phyloP scores from a whole-genome alignment of 2,113 vertebrate species.

The Esox niger region DNA sequence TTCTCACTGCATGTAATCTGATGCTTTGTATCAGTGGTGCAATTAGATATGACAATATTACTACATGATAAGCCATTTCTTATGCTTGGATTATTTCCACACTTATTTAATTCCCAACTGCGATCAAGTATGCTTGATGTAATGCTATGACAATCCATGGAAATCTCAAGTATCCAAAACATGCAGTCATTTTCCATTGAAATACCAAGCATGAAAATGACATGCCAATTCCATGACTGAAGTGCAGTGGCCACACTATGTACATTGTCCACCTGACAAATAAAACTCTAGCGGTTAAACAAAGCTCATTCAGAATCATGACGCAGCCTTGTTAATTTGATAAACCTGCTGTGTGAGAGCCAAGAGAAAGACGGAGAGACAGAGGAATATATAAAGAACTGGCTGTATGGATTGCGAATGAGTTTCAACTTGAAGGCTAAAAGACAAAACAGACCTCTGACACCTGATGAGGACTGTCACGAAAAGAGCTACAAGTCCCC shows the following conservation, averaged over 20 bases:
- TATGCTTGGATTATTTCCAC: no score
- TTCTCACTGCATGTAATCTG: no score
- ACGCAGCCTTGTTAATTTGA: neutral
- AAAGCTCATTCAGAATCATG: slow-evolving; percentile 12
- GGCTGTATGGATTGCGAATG: neutral
- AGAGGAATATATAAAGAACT: neutral
- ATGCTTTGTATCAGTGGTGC: no score
- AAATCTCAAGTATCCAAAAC: no score
- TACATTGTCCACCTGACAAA: neutral
- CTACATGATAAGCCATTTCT: no score
- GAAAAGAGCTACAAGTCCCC: neutral
- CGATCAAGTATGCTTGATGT: no score
- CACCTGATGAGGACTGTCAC: neutral
- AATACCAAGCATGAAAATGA: no score
- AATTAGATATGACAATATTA: no score
- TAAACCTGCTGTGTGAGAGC: slow-evolving; percentile 7
- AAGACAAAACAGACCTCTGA: neutral
- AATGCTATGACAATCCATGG: no score
- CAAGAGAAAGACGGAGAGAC: neutral
- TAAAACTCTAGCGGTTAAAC: neutral
- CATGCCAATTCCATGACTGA: no score
- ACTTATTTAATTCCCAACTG: no score
- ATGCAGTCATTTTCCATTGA: no score
- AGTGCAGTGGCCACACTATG: neutral
- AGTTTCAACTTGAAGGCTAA: neutral